Base-by-base conservation (phyloP, 2,797 vertebrate genomes). In the Lagorchestes hirsutus region DNA sequence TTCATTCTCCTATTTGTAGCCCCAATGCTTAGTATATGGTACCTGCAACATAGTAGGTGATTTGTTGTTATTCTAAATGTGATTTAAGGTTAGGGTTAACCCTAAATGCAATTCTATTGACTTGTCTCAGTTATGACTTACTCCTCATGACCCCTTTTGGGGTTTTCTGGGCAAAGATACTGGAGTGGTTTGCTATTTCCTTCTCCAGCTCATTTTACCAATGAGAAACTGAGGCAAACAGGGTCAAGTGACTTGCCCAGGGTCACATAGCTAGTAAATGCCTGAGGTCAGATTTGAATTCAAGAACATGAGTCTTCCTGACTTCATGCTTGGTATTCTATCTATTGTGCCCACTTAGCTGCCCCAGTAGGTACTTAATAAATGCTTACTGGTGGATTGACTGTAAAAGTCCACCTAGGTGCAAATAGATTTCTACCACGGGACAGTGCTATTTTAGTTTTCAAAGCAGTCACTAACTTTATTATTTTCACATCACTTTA, bases 391-490 rank as follows among this genome's bases (percentile, higher is more conserved):
- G 4, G 16, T 74, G 4, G 16, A 74, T 18, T 74, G n/a, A 74
- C 34, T 74, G 5, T 74, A n/a, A 22, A n/a, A 74, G 62, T 74
- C 62, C 34, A 40, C 5, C 59, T 74, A 74, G 18, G 5, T 40
- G 18, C 62, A 74, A 74, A 74, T 40, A 74, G 34, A 74, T 22
- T 40, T 74, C 62, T n/a, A 74, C 34, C 8, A 22, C 22, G 5
- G 62, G 40, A 9, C 91, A 24, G 22, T 54, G 27, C 56, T 56
- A 55, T 92, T 94, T 95, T 90, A 90, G 57, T 96, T 97, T 96
- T 57, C 57, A 91, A 92, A 95, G 13, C 55, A 74, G 62, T 40
- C 62, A 74, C 62, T n/a, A 18, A 67, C 1, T 67, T 14, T 67
- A 16, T 67, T 67, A 67, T 40, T n/a, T 74, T 74, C 34, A 5